Evolutionary conservation across 35 echinoderm and acorn worm genomes (phyloP).

Genomic region (Anneissia japonica): DNA sequence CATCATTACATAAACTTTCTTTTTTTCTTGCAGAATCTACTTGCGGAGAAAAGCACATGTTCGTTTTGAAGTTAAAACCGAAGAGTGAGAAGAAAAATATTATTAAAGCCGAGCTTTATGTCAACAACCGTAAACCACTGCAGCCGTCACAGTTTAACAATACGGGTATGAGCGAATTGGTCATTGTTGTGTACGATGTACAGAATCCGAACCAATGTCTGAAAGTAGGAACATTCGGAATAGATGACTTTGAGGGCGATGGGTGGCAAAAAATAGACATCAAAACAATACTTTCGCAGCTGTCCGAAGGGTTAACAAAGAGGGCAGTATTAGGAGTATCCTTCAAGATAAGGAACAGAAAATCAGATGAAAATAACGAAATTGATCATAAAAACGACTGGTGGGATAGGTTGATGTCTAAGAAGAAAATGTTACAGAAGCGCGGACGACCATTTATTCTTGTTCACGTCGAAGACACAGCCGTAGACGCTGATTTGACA

Average conservation of each 20-base stretch:
- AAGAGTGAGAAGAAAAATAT: not conserved
- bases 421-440: not conserved
- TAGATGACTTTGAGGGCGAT: not conserved
- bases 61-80: not conserved
- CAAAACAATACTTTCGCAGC: not conserved
- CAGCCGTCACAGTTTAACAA: not conserved
- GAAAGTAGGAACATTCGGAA: not conserved
- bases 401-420: not conserved
- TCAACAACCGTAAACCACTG: not conserved
- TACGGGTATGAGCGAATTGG: not conserved
- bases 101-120: not conserved
- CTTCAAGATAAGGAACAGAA: not conserved
- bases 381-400: not conserved
- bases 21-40: not conserved
- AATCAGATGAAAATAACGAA: not conserved
- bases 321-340: not conserved
- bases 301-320: not conserved
- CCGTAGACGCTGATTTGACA: not conserved
- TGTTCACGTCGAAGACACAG: not conserved
- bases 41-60: not conserved
- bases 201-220: not conserved
- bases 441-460: not conserved
- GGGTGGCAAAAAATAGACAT: not conserved
- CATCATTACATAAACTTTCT: too few species aligned
- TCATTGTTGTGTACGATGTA: not conserved